A percentile compares a stretch with the other conserved stretches of the same genome.
Evolutionary conservation across 1,140 invertebrate species (phyloP).

Genomic region (Sycophila sp.): DNA sequence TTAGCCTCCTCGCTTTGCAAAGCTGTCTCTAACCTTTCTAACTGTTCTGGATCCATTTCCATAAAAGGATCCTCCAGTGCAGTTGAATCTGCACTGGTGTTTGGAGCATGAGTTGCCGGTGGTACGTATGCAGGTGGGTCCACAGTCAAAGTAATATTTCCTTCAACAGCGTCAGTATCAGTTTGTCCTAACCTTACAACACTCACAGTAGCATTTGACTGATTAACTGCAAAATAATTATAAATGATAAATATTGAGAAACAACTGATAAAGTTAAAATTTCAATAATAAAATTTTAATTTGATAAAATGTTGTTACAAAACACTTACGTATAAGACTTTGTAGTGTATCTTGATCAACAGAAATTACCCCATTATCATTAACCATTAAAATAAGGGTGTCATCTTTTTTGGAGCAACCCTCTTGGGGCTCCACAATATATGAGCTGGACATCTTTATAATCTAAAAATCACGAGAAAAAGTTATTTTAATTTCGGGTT

Average conservation of each 20-base stretch:
- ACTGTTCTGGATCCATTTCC: conserved; percentile 70
- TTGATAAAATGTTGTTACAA: not conserved
- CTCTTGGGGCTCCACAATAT: conserved; percentile 58
- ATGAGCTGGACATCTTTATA: conserved; percentile 61
- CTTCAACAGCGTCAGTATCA: conserved; percentile 54
- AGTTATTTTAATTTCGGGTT: no score
- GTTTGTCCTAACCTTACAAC: conserved; percentile 64
- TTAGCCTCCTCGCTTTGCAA: conserved; percentile 71
- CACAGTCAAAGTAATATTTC: conserved; percentile 61
- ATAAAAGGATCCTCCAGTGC: conserved; percentile 66
- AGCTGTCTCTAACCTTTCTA: conserved; percentile 69
- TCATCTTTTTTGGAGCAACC: conserved; percentile 61
- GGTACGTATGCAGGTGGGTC: conserved; percentile 55
- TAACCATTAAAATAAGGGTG: conserved; percentile 76
- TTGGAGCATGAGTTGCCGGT: conserved; percentile 32
- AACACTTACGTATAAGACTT: conserved; percentile 74
- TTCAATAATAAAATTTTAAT: not conserved
- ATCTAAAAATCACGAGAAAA: conserved; percentile 33
- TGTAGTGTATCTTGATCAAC: conserved; percentile 77
- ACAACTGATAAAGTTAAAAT: not conserved
- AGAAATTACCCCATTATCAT: conserved; percentile 76
- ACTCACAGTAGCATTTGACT: conserved; percentile 64
- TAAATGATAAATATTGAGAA: not conserved
- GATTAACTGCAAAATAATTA: conserved; percentile 58
- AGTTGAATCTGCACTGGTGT: conserved; percentile 44